Evolutionary conservation across 2,888 invertebrate species (phyloP).

Genomic region (Pediacus dermestoides): DNA sequence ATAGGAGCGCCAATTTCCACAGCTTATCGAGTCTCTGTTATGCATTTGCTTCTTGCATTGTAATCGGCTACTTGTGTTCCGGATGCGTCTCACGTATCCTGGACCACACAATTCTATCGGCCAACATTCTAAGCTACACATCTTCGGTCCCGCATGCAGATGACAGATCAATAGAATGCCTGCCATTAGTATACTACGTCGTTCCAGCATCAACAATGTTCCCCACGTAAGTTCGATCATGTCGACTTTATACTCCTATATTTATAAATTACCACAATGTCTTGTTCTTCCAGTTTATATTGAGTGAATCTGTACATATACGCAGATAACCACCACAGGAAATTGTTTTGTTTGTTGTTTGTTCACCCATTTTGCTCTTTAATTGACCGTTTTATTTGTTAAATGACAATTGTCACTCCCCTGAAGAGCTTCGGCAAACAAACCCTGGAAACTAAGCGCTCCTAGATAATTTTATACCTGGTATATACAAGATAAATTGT

Average conservation of each 20-base stretch:
- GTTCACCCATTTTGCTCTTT: too few species aligned
- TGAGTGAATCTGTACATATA: too few species aligned
- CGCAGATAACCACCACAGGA: too few species aligned
- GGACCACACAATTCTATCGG: slow-evolving; percentile 24
- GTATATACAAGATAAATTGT: slow-evolving; percentile 30
- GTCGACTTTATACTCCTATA: too few species aligned
- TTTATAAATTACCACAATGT: too few species aligned
- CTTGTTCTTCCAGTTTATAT: too few species aligned
- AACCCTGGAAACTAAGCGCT: slow-evolving; percentile 23
- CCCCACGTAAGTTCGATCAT: too few species aligned
- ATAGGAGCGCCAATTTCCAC: slow-evolving; percentile 12
- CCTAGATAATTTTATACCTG: slow-evolving; percentile 25
- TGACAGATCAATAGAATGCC: slow-evolving; percentile 28
- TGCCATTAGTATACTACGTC: slow-evolving; percentile 22
- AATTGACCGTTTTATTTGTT: slow-evolving; percentile 27
- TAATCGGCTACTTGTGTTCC: slow-evolving; percentile 16
- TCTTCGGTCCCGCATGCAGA: slow-evolving; percentile 22
- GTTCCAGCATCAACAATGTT: too few species aligned
- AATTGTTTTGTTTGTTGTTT: too few species aligned
- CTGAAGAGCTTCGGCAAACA: slow-evolving; percentile 29
- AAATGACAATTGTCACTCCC: slow-evolving; percentile 19
- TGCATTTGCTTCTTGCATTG: slow-evolving; percentile 15
- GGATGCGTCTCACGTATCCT: slow-evolving; percentile 25
- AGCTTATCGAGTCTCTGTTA: slow-evolving; percentile 15
- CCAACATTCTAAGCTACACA: slow-evolving; percentile 17